Evolutionary conservation across 2,888 invertebrate species (phyloP).

Genomic region (Lydus trimaculatus): DNA sequence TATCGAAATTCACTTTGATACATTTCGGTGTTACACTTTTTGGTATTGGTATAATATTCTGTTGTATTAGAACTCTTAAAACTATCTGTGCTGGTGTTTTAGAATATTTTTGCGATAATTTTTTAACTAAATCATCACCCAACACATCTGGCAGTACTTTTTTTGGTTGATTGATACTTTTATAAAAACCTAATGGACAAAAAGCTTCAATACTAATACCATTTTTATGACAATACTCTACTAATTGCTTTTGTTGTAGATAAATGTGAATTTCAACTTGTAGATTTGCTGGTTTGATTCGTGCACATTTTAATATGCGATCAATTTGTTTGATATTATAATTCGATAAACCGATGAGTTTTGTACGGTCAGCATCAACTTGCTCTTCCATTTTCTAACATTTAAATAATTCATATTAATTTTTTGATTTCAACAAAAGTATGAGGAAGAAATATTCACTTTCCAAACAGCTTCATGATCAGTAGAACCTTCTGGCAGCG

Average conservation of each 20-base stretch:
- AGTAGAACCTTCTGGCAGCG: conserved; percentile 47
- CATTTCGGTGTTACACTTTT: conserved; percentile 78
- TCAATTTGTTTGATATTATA: no score
- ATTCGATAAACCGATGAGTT: no score
- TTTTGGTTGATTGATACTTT: conserved; percentile 13
- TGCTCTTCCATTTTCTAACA: conserved; percentile 71
- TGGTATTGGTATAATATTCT: conserved; percentile 76
- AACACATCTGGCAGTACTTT: conserved; percentile 32
- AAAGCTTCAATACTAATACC: conserved; percentile 63
- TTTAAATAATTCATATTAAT: no score
- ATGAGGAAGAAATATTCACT: conserved; percentile 19
- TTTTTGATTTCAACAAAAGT: no score
- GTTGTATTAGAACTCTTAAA: conserved; percentile 73
- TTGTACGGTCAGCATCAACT: conserved; percentile 70
- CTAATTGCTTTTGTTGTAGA: conserved; percentile 60
- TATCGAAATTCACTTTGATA: no score
- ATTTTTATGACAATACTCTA: conserved; percentile 47
- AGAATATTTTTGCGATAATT: conserved; percentile 38
- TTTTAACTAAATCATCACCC: conserved; percentile 57
- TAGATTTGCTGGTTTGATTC: conserved; percentile 67
- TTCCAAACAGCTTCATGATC: conserved; percentile 41
- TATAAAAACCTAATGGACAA: conserved; percentile 58
- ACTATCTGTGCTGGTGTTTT: conserved; percentile 74
- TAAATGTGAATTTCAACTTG: conserved; percentile 71
- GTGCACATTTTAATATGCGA: no score